Evolutionary conservation across 2,888 invertebrate species (phyloP).

Genomic region (Dyspetes luteomarginatus): DNA sequence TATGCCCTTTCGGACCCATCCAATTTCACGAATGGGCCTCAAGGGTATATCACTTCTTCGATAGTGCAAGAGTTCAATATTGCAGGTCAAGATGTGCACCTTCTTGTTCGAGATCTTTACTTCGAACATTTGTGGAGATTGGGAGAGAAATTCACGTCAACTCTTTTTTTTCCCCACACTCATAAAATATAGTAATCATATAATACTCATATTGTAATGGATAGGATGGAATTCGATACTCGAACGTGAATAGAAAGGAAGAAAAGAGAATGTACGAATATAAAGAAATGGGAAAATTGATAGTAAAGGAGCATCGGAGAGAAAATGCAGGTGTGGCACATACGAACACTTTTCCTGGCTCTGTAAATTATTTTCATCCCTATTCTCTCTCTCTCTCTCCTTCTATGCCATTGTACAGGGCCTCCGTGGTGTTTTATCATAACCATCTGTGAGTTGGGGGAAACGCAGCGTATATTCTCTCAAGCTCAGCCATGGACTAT

Average conservation of each 20-base stretch:
- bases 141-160: neutral
- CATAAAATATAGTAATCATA: too few species aligned
- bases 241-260: too few species aligned
- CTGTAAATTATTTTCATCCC: constrained; percentile 11
- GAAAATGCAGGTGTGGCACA: constrained; percentile 15
- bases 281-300: too few species aligned
- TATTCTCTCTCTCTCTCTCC: neutral
- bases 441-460: too few species aligned
- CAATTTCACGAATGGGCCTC: constrained; percentile 29
- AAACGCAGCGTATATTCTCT: too few species aligned
- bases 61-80: constrained; percentile 20
- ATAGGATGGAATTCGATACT: too few species aligned
- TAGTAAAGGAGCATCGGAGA: constrained; percentile 32
- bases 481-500: too few species aligned
- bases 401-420: neutral
- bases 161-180: neutral
- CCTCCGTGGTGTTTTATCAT: constrained; percentile 44
- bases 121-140: neutral
- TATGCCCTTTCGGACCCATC: neutral
- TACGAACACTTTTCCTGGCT: neutral
- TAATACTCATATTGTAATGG: too few species aligned
- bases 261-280: too few species aligned
- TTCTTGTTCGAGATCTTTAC: neutral
- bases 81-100: neutral
- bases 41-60: constrained; percentile 32